Evolutionary conservation across 1,140 invertebrate species (phyloP), one percentile per base, ranked within the genome.

Genomic region (Epicauta chinensis): DNA sequence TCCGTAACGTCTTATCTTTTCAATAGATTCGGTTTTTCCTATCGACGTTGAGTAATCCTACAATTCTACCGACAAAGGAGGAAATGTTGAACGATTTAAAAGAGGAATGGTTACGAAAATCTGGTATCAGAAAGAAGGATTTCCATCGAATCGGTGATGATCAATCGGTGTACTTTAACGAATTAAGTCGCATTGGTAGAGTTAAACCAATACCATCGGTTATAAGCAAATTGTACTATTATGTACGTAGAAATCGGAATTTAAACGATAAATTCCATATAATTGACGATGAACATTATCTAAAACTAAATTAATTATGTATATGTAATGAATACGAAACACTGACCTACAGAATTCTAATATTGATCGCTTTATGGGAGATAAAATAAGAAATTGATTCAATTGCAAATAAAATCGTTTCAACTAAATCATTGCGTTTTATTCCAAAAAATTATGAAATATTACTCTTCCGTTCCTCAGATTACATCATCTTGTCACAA

Each of bases 101-200:
- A 17, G 34, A 44, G 14, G 36, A 53, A 11, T 48, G 16, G 3
- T 14, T 14, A 3, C 14, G 16, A n/a, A 42, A 29, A 29, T 17
- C 15, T 2, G 16, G 51, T 5, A 31, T 14, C 7, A 34, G 34
- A 14, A 11, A 10, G 12, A 13, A 12, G 31, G 16, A 46, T 41
- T 39, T 32, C 37, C 56, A 61, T 41, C 34, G 44, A 36, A 34
- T 61, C 5, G 59, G 51, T 4, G 30, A 40, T 9, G 46, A 38
- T 6, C 57, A 61, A 36, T 16, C 17, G 9, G 36, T 41, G 9
- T 64, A 64, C 46, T 61, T 45, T 29, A 30, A 60, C 7, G 35
- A 59, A 13, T 40, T 64, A 16, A 36, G 59, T 2, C 34, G 48
- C 40, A 48, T 42, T 15, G 59, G 55, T 3, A 38, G 51, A 1